These are phyloP conservation scores for Thymelicus lineola DNA, from an alignment of 2,888 invertebrate species.

Conservation along the genomic window DNA sequence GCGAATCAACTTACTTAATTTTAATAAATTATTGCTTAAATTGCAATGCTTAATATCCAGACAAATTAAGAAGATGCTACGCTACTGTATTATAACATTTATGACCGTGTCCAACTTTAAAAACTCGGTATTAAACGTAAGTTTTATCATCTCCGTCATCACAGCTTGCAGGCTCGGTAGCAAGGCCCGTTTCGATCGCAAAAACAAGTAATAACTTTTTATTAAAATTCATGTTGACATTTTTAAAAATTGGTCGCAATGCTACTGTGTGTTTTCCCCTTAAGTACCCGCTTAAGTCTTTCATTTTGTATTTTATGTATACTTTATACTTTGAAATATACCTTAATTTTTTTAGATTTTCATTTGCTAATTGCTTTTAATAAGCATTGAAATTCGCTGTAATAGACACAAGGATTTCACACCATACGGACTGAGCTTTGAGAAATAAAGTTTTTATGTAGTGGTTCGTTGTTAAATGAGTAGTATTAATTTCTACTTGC, in stretches of 20 bases:
- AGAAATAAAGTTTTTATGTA: slow-evolving; percentile 1
- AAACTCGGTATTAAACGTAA: slow-evolving; percentile 27
- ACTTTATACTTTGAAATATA: background rate
- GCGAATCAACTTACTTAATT: background rate
- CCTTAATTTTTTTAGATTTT: background rate
- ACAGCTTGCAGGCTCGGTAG: slow-evolving; percentile 15
- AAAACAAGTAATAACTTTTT: slow-evolving; percentile 33
- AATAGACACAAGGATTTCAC: slow-evolving; percentile 7
- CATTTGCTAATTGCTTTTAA: background rate
- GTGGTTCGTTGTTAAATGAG: background rate
- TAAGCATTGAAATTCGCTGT: background rate
- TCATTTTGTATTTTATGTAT: background rate
- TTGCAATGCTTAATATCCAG: background rate
- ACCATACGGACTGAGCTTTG: background rate
- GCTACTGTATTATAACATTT: background rate
- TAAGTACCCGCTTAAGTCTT: slow-evolving; percentile 4
- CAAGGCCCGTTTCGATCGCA: slow-evolving; percentile 22
- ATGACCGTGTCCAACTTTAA: background rate
- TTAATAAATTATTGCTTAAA: background rate
- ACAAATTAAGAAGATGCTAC: background rate
- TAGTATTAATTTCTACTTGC: background rate
- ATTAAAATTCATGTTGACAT: slow-evolving; percentile 37
- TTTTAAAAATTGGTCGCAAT: slow-evolving; percentile 25
- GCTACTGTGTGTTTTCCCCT: slow-evolving; percentile 17
- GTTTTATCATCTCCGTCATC: slow-evolving; percentile 21